Evolutionary conservation across 1,140 invertebrate genomes (phyloP).

Genomic region (Laodelphax striatellus): DNA sequence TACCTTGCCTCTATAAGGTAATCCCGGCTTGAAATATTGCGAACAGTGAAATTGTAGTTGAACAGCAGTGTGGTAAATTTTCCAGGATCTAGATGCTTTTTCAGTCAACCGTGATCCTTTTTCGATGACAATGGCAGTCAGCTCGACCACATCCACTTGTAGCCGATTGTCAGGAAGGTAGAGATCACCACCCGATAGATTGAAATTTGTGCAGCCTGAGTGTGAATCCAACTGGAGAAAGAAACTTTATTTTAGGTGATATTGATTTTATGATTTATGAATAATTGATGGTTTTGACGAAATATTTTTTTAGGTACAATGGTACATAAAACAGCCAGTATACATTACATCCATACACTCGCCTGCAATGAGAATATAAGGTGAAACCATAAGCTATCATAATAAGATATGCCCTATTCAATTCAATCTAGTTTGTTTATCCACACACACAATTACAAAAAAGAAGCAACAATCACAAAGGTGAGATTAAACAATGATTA

Average conservation of each 20-base stretch:
- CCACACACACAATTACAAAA: no score
- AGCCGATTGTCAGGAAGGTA: background rate
- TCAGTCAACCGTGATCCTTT: background rate
- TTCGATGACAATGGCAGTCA: conserved; percentile 4
- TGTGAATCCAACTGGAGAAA: conserved; percentile 1
- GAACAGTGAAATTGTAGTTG: conserved; percentile 7
- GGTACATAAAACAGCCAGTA: no score
- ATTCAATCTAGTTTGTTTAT: no score
- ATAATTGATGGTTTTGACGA: no score
- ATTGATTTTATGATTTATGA: background rate
- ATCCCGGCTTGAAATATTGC: conserved; percentile 9
- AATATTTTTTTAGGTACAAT: no score
- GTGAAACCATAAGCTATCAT: no score
- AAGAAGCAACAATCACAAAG: no score
- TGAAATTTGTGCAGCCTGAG: background rate
- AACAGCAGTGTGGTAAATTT: background rate
- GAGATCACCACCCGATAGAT: background rate
- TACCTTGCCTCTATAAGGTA: conserved; percentile 14
- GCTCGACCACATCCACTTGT: background rate
- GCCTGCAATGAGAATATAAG: no score
- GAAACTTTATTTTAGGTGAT: background rate
- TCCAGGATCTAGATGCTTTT: background rate
- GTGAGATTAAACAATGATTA: no score
- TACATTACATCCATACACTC: no score
- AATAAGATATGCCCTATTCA: no score